A percentile compares a stretch with the other conserved stretches of the same genome.
Evolutionary conservation across 2,113 vertebrate genomes (phyloP).

Genomic region (Alethe diademata): DNA sequence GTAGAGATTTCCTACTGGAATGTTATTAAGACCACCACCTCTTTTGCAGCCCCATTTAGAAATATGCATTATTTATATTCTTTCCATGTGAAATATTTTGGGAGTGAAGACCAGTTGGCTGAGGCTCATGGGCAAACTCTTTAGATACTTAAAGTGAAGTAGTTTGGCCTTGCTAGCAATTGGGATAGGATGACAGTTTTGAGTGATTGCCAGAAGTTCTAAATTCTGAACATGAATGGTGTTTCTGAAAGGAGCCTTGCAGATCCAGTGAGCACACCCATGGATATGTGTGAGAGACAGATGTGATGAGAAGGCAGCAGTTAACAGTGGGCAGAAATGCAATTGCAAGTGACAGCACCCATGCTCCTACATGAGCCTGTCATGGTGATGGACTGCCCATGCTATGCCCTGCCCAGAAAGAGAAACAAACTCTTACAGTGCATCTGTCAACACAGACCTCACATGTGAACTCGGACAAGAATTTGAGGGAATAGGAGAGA

Average conservation of each 20-base stretch:
- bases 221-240: not conserved
- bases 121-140: not conserved
- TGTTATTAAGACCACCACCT: not conserved
- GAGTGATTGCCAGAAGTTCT: not conserved
- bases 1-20: not conserved
- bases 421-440: not conserved
- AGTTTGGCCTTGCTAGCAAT: not conserved
- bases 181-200: not conserved
- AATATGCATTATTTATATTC: not conserved
- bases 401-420: not conserved
- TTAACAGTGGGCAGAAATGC: not conserved
- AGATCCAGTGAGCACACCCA: rapidly evolving
- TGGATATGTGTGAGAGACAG: not conserved
- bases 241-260: not conserved
- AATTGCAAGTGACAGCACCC: not conserved
- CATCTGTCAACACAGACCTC: not conserved
- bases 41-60: not conserved
- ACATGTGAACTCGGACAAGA: not conserved
- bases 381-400: not conserved
- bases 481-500: not conserved
- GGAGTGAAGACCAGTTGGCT: not conserved
- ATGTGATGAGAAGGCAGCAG: not conserved
- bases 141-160: not conserved
- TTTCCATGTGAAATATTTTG: not conserved
- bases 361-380: rapidly evolving